Percentiles rank a stretch among this genome's conserved stretches.
Conservation (phyloP, 1,140 invertebrate genomes). For the Camponotus vicinus region DNA sequence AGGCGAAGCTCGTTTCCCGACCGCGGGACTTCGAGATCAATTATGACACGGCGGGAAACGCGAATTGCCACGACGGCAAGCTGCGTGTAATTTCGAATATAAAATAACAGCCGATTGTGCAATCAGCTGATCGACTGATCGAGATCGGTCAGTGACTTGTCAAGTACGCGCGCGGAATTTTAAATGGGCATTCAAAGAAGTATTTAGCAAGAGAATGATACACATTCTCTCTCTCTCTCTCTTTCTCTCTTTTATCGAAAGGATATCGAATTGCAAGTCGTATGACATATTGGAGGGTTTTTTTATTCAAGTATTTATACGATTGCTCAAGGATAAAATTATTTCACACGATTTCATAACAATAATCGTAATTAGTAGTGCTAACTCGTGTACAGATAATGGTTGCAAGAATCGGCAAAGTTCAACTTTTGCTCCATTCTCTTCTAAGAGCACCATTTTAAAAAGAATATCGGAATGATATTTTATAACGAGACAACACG, state of each 20-base stretch:
- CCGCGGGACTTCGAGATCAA: conserved; percentile 44
- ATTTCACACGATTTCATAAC: background rate
- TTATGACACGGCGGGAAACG: conserved; percentile 45
- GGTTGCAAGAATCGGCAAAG: background rate
- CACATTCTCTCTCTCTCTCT: too few species aligned
- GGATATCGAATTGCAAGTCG: background rate
- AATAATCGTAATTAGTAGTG: background rate
- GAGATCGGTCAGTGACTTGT: conserved; percentile 34
- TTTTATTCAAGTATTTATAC: background rate
- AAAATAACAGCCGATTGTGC: conserved; percentile 33
- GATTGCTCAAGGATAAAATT: background rate
- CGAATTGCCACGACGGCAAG: conserved; percentile 24
- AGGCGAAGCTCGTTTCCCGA: conserved; percentile 49
- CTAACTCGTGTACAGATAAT: background rate
- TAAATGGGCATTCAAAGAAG: conserved; percentile 8
- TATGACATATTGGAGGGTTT: background rate
- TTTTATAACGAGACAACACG: background rate
- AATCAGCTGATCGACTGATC: background rate
- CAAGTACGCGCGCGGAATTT: background rate
- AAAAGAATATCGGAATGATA: background rate
- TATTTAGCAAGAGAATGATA: conserved; percentile 10
- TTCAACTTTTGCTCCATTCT: background rate
- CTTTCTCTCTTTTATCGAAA: background rate
- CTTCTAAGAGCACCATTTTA: background rate
- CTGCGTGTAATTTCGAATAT: conserved; percentile 47